A percentile compares a stretch with the other conserved stretches of the same genome.
Conservation (phyloP, 2,888 invertebrate species). For the Drosophila barbarae region DNA sequence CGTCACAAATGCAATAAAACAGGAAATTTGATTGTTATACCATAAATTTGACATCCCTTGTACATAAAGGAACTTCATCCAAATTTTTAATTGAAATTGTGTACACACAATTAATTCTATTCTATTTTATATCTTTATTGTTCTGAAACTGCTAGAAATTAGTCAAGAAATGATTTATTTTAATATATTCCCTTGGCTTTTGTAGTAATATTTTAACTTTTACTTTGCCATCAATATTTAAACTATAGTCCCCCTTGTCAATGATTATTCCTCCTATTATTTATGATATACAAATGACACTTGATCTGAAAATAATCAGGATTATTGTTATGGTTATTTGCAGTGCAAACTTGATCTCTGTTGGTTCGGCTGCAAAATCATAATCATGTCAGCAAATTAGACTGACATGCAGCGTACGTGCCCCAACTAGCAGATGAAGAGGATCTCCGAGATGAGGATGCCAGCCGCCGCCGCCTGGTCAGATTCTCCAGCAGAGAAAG, state of each 20-base stretch:
- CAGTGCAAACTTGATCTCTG: slow-evolving; percentile 11
- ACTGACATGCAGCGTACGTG: slow-evolving; percentile 73
- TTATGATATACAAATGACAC: slow-evolving; percentile 1
- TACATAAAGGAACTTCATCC: too few species aligned
- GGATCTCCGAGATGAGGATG: slow-evolving; percentile 56
- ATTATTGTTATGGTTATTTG: slow-evolving; percentile 5
- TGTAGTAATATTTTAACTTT: not conserved
- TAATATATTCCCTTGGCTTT: not conserved
- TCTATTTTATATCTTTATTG: too few species aligned
- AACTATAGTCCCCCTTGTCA: too few species aligned
- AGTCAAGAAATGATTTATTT: not conserved
- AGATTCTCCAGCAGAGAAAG: slow-evolving; percentile 32
- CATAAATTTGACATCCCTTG: not conserved
- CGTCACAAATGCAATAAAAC: not conserved
- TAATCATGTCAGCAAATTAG: slow-evolving; percentile 75
- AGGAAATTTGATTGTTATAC: not conserved
- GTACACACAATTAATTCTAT: too few species aligned
- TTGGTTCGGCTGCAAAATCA: slow-evolving; percentile 61
- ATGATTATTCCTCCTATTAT: not conserved
- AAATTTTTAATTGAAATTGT: too few species aligned
- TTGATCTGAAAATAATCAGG: not conserved
- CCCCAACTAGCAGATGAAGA: slow-evolving; percentile 70
- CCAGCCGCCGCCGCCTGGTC: slow-evolving; percentile 16
- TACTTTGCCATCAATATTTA: too few species aligned
- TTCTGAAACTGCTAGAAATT: too few species aligned